These are phyloP conservation scores for Heliconius hortense DNA, from an alignment of 2,888 invertebrate species.

Conservation along the genomic window DNA sequence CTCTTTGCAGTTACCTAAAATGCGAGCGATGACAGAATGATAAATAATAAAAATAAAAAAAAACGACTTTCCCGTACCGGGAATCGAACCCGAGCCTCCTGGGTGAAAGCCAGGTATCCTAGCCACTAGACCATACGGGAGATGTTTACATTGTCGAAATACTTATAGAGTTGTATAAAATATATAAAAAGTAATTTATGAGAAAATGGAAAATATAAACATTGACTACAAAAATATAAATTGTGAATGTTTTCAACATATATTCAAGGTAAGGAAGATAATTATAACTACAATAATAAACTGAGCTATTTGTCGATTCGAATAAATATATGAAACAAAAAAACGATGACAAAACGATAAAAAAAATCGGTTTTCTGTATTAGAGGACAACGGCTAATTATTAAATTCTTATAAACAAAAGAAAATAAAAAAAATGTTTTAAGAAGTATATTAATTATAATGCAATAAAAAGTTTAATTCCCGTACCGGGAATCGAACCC, in stretches of 20 bases:
- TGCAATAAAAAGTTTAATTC: constrained; percentile 55
- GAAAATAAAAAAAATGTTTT: background rate
- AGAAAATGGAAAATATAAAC: too few relatives aligned
- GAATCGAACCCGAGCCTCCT: constrained; percentile 89
- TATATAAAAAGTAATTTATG: too few relatives aligned
- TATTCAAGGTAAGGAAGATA: background rate
- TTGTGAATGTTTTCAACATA: background rate
- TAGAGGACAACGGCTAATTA: background rate
- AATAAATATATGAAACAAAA: background rate
- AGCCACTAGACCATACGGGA: constrained; percentile 87
- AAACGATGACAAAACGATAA: too few relatives aligned
- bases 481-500: constrained; percentile 89
- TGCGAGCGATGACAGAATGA: background rate
- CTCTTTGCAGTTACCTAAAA: background rate
- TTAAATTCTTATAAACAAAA: background rate
- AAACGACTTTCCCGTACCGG: constrained; percentile 83
- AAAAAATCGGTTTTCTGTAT: background rate
- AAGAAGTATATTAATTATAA: background rate
- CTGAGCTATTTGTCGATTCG: background rate
- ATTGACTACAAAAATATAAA: too few relatives aligned
- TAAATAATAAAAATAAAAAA: constrained; percentile 26
- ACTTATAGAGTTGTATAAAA: background rate
- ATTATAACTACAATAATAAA: background rate
- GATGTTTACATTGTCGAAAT: background rate
- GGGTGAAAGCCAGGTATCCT: constrained; percentile 88